Percentiles rank a stretch among this genome's conserved stretches.
Conservation (phyloP, 1,140 invertebrate species). For the Pachypsylla venusta region DNA sequence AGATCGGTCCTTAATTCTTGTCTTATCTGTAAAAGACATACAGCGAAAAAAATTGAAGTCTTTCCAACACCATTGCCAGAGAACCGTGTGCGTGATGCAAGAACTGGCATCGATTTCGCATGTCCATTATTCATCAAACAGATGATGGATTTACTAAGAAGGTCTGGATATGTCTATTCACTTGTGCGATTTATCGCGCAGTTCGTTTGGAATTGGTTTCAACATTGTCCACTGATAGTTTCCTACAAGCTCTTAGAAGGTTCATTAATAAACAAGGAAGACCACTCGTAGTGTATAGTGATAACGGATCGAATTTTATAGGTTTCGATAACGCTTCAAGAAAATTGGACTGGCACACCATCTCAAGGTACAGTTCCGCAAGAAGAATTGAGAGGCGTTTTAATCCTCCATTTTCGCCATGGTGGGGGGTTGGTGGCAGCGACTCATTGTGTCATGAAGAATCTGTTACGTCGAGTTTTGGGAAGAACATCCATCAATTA, state of each 20-base stretch:
- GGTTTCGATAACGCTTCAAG: constrained; percentile 23
- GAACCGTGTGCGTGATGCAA: constrained; percentile 20
- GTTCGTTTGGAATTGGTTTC: constrained; percentile 28
- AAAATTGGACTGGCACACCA: constrained; percentile 24
- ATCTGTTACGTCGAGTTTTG: constrained; percentile 18
- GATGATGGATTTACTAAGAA: constrained; percentile 20
- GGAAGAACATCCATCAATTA: constrained; percentile 18
- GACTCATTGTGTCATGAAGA: constrained; percentile 26
- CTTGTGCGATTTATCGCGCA: constrained; percentile 28
- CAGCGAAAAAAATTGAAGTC: constrained; percentile 23
- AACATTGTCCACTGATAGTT: constrained; percentile 23
- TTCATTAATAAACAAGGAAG: constrained; percentile 27
- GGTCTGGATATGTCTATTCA: constrained; percentile 28
- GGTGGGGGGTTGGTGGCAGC: constrained; percentile 31
- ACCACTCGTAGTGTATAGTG: constrained; percentile 27
- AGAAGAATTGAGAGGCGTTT: constrained; percentile 29
- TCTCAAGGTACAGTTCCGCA: constrained; percentile 17
- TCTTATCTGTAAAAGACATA: constrained; percentile 20
- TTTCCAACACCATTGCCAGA: constrained; percentile 14
- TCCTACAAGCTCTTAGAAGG: constrained; percentile 23
- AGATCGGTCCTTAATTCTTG: constrained; percentile 20
- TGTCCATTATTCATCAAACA: constrained; percentile 22
- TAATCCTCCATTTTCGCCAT: constrained; percentile 30
- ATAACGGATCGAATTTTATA: constrained; percentile 20
- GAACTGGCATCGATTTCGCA: constrained; percentile 23